Conservation (phyloP, 2,888 invertebrate species). For the Anthophora plumipes region DNA sequence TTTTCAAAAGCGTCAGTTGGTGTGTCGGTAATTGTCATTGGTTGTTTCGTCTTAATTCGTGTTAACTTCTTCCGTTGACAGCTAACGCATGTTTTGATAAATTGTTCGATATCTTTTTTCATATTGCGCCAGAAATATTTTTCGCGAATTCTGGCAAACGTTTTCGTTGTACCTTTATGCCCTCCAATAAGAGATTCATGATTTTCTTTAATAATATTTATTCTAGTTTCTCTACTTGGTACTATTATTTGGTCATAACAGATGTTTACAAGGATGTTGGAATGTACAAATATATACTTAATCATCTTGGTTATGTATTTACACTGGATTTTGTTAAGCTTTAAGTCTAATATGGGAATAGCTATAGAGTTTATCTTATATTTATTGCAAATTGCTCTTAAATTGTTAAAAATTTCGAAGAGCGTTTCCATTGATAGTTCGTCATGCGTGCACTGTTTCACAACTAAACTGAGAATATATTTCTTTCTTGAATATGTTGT, state of each 20-base stretch:
- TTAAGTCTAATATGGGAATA: too few species aligned
- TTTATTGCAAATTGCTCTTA: too few species aligned
- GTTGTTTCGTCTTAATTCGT: constrained; percentile 46
- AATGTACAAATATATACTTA: too few species aligned
- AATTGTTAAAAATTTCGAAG: too few species aligned
- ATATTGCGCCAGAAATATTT: constrained; percentile 18
- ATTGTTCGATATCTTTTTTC: constrained; percentile 30
- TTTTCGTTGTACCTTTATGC: constrained; percentile 48
- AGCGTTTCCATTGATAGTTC: too few species aligned
- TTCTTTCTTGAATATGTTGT: too few species aligned
- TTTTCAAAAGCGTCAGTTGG: constrained; percentile 26
- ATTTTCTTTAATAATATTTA: background rate
- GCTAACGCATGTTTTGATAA: constrained; percentile 19
- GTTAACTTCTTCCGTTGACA: constrained; percentile 51
- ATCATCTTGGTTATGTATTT: too few species aligned
- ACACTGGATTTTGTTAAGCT: too few species aligned
- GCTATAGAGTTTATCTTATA: too few species aligned
- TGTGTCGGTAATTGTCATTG: constrained; percentile 51
- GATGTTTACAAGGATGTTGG: background rate
- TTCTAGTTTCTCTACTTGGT: background rate
- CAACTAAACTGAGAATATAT: too few species aligned
- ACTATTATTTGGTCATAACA: background rate
- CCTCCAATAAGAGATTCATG: constrained; percentile 30
- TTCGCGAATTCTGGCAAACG: constrained; percentile 24
- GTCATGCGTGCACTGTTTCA: too few species aligned